Evolutionary conservation across 37 sponge, comb jelly and placozoan genomes (phyloP).

Genomic region (Eunapius fragilis): DNA sequence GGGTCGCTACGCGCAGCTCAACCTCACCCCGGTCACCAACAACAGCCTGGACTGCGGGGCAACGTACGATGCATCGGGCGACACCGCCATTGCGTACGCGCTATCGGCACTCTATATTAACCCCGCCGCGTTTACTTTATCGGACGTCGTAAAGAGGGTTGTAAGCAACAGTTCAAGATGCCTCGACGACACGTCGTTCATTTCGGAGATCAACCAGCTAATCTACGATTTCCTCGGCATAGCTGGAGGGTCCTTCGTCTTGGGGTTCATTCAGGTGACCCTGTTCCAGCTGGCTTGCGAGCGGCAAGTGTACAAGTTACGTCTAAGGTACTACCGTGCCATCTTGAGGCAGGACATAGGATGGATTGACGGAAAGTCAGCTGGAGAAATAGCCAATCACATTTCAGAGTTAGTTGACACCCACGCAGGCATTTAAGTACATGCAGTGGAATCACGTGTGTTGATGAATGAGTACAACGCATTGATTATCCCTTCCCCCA

Average conservation of each 20-base stretch:
- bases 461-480: too few species aligned
- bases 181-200: conserved; percentile 9
- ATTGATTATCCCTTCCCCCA: too few species aligned
- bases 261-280: conserved; percentile 28
- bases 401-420: conserved; percentile 34
- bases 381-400: conserved; percentile 53
- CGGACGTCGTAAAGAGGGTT: neutral
- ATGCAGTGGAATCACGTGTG: too few species aligned
- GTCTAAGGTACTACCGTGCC: conserved; percentile 30
- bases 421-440: too few species aligned
- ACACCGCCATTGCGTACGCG: neutral
- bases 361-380: conserved; percentile 69
- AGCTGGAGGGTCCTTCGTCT: conserved; percentile 17
- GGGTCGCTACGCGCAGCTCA: neutral
- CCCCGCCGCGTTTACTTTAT: conserved; percentile 5
- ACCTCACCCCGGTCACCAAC: conserved; percentile 18
- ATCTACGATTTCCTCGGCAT: conserved; percentile 28
- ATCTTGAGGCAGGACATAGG: conserved; percentile 71
- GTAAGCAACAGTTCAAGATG: conserved; percentile 4
- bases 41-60: neutral
- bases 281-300: conserved; percentile 46
- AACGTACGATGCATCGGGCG: neutral
- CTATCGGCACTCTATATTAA: neutral
- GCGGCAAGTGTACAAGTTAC: conserved; percentile 40
- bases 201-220: neutral